Evolutionary conservation across 2,113 vertebrate species (phyloP), one percentile per base, ranked within the genome.

Genomic region (Chrysochloris asiatica): DNA sequence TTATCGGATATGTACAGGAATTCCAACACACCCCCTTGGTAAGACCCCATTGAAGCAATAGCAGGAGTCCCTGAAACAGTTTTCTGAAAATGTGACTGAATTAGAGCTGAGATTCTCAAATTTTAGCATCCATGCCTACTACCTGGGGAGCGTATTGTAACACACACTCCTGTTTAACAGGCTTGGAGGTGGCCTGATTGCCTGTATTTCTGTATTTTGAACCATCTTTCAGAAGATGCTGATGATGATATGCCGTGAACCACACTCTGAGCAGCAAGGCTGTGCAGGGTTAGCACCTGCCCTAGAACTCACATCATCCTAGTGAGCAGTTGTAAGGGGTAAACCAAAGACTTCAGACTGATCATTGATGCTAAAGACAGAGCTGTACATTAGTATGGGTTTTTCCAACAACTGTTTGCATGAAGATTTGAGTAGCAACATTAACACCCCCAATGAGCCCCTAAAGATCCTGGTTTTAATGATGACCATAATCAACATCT

Each of bases 81-180:
- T 6, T n/a, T 45, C 22, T 80, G 88, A 38, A 54, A 52, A n/a
- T 14, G 12, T 2, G 28, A 24, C 2, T 6, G 1, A 26, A 22
- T 2, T 0, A 17, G 30, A 65, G 22, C 13, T 56, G 28, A 12
- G 52, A 5, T 63, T 43, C 80, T 76, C 6, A 43, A 21, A 56
- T 7, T 11, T 41, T 28, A 9, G 4, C 0, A 0, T 43, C 12
- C 2, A 0, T 5, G 0, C n/a, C 1, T 7, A 0, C 24, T 10
- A 3, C 1, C 2, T 1, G 4, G 28, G 41, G 3, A 3, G n/a
- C 50, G 24, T 10, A 1, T 3, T 41, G 6, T 19, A 19, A 14
- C 16, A n/a, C 8, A 52, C 28, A 8, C 2, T 8, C 78, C 11
- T 3, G 33, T 6, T 4, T 0, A 4, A 36, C 3, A 9, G 16